These are phyloP conservation scores for Arrhopalites spinosus DNA, from an alignment of 2,888 invertebrate genomes.

Conservation along the genomic window DNA sequence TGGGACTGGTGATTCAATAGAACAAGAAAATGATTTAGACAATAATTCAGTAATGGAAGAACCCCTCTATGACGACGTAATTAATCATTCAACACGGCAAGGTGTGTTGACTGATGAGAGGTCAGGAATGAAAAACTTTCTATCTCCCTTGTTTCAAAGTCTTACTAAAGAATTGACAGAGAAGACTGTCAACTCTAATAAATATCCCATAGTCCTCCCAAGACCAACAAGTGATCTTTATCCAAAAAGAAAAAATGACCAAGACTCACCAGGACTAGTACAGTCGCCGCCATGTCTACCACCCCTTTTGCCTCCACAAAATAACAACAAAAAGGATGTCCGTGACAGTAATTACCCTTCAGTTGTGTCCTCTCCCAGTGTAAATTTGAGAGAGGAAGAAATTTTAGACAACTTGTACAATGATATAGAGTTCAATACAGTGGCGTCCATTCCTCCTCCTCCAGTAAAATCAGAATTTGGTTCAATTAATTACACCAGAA, in stretches of 20 bases:
- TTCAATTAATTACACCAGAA: conserved; percentile 3
- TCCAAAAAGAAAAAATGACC: not conserved
- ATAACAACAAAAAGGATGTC: conserved; percentile 16
- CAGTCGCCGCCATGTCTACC: conserved; percentile 19
- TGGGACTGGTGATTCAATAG: too few relatives aligned
- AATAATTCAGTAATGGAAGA: conserved; percentile 27
- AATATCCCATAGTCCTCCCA: not conserved
- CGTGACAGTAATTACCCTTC: not conserved
- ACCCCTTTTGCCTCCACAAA: conserved; percentile 26
- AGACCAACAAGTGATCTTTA: too few relatives aligned
- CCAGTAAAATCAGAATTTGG: not conserved
- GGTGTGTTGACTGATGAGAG: not conserved
- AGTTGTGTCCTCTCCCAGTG: too few relatives aligned
- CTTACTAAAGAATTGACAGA: conserved; percentile 6
- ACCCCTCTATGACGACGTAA: conserved; percentile 55
- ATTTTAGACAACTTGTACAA: conserved; percentile 50
- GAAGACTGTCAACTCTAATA: not conserved
- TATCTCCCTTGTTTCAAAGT: not conserved
- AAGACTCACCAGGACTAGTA: not conserved
- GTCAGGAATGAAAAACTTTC: not conserved
- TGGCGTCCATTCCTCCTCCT: not conserved
- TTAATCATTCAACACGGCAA: conserved; percentile 26
- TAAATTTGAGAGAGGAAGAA: conserved; percentile 31
- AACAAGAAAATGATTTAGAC: too few relatives aligned
- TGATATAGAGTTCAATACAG: conserved; percentile 41